phyloP scores from a whole-genome alignment of 2,113 vertebrate species.

The Centropus unirufus region DNA sequence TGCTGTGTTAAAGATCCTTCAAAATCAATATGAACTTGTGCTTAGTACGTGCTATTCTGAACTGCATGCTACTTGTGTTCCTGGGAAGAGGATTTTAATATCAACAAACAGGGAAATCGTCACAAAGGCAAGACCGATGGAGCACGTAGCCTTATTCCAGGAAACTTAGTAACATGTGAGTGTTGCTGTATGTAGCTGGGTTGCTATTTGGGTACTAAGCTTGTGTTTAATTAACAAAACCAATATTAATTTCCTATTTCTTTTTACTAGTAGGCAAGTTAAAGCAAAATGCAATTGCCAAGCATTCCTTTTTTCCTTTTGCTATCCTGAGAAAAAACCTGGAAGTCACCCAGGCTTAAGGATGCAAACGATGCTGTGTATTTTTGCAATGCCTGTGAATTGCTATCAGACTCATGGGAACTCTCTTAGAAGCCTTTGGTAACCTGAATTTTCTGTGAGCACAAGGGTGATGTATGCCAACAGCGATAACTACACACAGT shows the following conservation, averaged over 20 bases:
- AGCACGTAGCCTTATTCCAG: not conserved
- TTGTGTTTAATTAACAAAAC: not conserved
- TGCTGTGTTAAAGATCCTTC: not conserved
- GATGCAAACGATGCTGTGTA: not conserved
- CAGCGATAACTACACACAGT: not conserved
- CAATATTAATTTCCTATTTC: not conserved
- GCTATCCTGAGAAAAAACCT: not conserved
- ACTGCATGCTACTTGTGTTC: not conserved
- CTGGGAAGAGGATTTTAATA: slow-evolving; percentile 31
- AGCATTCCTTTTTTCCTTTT: not conserved
- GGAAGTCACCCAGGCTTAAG: not conserved
- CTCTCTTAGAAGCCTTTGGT: not conserved
- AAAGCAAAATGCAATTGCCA: not conserved
- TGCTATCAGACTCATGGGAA: fast-evolving
- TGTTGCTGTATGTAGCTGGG: not conserved
- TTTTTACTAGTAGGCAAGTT: not conserved
- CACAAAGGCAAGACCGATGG: not conserved
- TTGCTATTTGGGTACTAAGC: not conserved
- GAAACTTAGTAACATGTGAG: not conserved
- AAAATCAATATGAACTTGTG: not conserved
- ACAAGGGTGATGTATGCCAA: not conserved
- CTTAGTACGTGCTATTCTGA: not conserved
- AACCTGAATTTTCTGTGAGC: not conserved
- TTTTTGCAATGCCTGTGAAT: not conserved
- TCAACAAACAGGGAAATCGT: slow-evolving; percentile 23